Conservation (phyloP, 2,113 vertebrate species). For the Alethe diademata region DNA sequence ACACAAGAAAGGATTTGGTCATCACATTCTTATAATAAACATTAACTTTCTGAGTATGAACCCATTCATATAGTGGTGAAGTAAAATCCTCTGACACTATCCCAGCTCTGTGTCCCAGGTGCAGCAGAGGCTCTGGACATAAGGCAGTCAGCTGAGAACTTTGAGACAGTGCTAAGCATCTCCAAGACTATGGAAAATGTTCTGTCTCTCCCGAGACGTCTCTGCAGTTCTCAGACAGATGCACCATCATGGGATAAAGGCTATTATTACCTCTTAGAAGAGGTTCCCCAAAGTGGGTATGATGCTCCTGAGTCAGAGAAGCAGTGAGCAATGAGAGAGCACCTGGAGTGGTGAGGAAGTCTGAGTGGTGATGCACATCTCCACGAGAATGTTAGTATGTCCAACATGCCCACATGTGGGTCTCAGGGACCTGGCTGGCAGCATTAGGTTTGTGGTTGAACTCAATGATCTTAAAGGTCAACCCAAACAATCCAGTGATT, state of each 20-base stretch:
- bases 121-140: not conserved
- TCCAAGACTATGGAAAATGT: not conserved
- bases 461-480: not conserved
- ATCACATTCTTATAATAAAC: not conserved
- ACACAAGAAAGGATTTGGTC: not conserved
- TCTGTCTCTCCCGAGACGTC: not conserved
- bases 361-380: not conserved
- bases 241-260: accelerated
- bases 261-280: not conserved
- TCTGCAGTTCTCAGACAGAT: not conserved
- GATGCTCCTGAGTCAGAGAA: not conserved
- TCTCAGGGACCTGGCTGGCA: not conserved
- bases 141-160: not conserved
- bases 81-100: not conserved
- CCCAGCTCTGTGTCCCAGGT: not conserved
- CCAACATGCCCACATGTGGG: accelerated
- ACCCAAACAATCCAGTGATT: not conserved
- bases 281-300: not conserved
- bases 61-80: not conserved
- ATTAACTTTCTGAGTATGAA: not conserved
- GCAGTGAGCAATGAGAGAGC: not conserved
- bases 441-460: not conserved
- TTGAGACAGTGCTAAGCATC: not conserved
- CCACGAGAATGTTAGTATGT: not conserved
- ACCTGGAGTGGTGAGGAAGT: not conserved